These are phyloP conservation scores for Gobio occitaniae DNA, from an alignment of 2,797 vertebrate genomes.

Conservation along the genomic window DNA sequence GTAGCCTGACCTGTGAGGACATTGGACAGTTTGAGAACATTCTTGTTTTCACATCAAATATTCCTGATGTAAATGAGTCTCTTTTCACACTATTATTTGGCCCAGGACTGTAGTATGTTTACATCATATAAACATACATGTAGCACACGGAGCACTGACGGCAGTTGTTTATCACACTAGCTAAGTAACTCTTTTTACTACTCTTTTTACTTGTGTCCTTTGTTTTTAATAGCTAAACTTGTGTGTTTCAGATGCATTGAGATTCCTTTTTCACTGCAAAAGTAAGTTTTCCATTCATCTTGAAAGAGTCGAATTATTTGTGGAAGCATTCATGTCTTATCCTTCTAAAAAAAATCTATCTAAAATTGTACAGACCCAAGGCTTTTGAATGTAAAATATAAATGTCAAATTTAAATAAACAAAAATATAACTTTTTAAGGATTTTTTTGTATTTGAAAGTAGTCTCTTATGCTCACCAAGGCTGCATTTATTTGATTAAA, in stretches of 20 bases:
- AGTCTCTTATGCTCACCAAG: background rate
- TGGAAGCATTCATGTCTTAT: background rate
- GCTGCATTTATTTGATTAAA: background rate
- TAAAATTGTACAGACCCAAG: background rate
- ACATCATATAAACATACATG: background rate
- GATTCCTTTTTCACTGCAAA: background rate
- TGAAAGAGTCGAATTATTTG: background rate
- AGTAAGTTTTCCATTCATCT: background rate
- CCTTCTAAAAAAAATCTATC: too few species aligned
- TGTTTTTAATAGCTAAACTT: background rate
- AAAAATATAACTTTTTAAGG: too few species aligned
- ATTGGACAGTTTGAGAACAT: background rate
- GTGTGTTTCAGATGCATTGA: background rate
- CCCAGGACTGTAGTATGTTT: background rate
- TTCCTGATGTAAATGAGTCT: background rate
- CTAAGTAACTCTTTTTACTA: too few species aligned
- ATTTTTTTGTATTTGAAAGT: too few species aligned
- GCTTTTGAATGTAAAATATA: background rate
- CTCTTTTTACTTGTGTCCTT: background rate
- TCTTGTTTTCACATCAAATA: background rate
- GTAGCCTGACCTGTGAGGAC: conserved; percentile 84
- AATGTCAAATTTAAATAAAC: background rate
- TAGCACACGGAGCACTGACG: background rate
- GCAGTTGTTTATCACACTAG: background rate
- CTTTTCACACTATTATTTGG: background rate